phyloP scores from a whole-genome alignment of 35 echinoderm and acorn worm species.

The Ophiothrix spiculata region DNA sequence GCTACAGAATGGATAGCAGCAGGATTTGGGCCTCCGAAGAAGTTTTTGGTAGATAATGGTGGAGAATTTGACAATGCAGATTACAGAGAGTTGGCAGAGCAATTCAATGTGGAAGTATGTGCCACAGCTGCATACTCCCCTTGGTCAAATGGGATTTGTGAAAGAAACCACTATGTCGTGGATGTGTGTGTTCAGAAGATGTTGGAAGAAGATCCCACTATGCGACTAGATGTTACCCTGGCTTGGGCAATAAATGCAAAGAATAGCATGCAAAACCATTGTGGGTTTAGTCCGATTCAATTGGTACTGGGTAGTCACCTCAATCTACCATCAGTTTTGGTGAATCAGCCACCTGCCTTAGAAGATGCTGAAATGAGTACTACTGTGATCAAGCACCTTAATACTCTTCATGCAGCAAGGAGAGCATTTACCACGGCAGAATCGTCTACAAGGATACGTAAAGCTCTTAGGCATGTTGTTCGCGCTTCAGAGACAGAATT shows the following conservation, averaged over 20 bases:
- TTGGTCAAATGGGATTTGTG: slow-evolving; percentile 29
- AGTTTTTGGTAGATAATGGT: slow-evolving; percentile 11
- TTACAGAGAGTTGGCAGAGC: neutral
- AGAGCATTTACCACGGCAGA: slow-evolving; percentile 7
- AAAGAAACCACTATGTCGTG: slow-evolving; percentile 12
- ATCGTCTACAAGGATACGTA: slow-evolving; percentile 6
- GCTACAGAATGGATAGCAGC: slow-evolving; percentile 52
- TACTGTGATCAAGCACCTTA: neutral
- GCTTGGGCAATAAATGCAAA: neutral
- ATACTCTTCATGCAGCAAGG: slow-evolving; percentile 13
- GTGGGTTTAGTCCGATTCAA: slow-evolving; percentile 16
- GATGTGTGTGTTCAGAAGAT: slow-evolving; percentile 14
- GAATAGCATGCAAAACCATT: neutral
- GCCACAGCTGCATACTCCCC: slow-evolving; percentile 14
- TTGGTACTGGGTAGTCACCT: neutral
- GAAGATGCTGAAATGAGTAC: neutral
- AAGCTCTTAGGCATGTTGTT: neutral
- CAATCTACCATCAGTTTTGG: neutral
- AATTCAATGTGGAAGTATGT: slow-evolving; percentile 18
- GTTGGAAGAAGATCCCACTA: neutral
- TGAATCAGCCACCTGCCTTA: neutral
- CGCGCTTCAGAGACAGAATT: neutral
- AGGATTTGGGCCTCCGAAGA: slow-evolving; percentile 50
- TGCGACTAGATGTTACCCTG: neutral
- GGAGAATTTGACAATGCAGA: slow-evolving; percentile 52